Base-by-base conservation (phyloP, 1,140 invertebrate species). In the Bombus balteatus region DNA sequence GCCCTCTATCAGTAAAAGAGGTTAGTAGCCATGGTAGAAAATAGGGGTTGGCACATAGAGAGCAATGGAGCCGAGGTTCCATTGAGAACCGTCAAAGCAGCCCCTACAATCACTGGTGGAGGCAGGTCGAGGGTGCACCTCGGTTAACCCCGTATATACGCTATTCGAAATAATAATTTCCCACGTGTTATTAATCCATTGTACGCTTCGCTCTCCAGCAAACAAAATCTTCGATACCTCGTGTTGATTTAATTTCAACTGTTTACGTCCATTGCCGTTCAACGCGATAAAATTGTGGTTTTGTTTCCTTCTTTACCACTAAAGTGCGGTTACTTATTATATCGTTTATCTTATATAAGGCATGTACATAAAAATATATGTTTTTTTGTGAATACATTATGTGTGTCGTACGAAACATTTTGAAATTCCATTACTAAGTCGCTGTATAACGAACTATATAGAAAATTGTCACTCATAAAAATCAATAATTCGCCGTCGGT, bases 21-120 rank as follows among this genome's bases (percentile, higher is more conserved):
- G 62, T 77, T 83, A 68, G 41, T 57, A 81, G 22, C 53, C 53
- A 32, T 53, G 73, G 34, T 4, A 57, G 59, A 83, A 77, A 77
- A 83, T 77, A 77, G 62, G 34, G 73, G 74, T 57, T 83, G 43
- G 74, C 62, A 37, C 73, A 66, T 25, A 53, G 73, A 57, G 73
- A 77, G 81, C 59, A 77, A 57, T 53, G 73, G 81, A 57, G 62
- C 28, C 43, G 43, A 77, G 43, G 15, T 77, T 68, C 59, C 62
- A 77, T 83, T 83, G 59, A 83, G 73, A 83, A 77, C 74, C 73
- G 34, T 76, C 43, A 83, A 83, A 68, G 62, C 81, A 75, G 72
- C 59, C 72, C 81, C 41, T 53, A 68, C 74, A 70, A 77, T 68
- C 43, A 39, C 59, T 68, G 81, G 22, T 39, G 73, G 28, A 83